A percentile compares a stretch with the other conserved stretches of the same genome.
These are phyloP conservation scores for Agonopterix heracliana DNA, from an alignment of 2,888 invertebrate genomes.

Conservation along the genomic window DNA sequence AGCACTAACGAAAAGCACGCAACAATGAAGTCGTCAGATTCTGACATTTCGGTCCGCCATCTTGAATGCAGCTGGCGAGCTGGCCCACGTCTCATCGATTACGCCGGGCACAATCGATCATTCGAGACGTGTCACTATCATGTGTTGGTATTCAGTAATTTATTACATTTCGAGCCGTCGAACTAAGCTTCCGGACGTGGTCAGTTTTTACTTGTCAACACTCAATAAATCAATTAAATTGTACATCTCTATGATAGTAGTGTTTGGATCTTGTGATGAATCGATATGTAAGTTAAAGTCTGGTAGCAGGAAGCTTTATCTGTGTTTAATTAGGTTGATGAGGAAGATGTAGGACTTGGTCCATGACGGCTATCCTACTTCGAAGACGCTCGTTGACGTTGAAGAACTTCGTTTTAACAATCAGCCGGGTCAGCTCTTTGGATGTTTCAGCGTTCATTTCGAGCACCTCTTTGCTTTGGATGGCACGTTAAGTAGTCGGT, in stretches of 20 bases:
- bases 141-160: constrained; percentile 46
- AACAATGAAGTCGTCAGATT: constrained; percentile 22
- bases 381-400: too few species aligned
- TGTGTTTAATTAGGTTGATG: too few species aligned
- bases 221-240: constrained; percentile 68
- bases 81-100: constrained; percentile 31
- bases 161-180: constrained; percentile 56
- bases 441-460: too few species aligned
- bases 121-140: constrained; percentile 39
- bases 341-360: too few species aligned
- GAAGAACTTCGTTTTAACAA: too few species aligned
- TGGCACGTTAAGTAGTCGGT: too few species aligned
- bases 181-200: constrained; percentile 55
- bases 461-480: too few species aligned
- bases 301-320: background rate
- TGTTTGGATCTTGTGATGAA: constrained; percentile 16
- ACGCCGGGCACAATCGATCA: constrained; percentile 48
- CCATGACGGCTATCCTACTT: too few species aligned
- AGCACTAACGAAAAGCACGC: background rate
- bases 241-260: constrained; percentile 48
- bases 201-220: constrained; percentile 39
- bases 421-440: too few species aligned
- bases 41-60: constrained; percentile 35
- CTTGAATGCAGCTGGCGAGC: constrained; percentile 40
- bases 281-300: background rate